Base-by-base conservation (phyloP, 2,797 vertebrate species). In the Sphaeramia orbicularis region DNA sequence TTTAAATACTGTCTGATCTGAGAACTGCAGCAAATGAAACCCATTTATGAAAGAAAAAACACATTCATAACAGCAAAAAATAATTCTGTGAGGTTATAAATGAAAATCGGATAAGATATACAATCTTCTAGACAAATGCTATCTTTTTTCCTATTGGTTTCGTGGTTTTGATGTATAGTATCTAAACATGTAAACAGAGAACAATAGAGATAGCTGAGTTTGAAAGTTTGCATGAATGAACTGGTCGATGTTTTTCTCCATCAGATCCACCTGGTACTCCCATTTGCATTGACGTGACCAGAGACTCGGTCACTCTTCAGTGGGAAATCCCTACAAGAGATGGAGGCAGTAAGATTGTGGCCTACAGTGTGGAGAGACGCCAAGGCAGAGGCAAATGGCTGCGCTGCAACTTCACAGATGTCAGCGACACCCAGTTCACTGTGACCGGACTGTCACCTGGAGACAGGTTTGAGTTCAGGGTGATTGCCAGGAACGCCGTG, bases 261-360 rank as follows among this genome's bases (percentile, higher is more conserved):
- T 58, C 76, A 99, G 98, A 99, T 84, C 98, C 98, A 70, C 98
- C 98, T 84, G 97, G 97, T 63, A 99, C 90, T 54, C 98, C 97
- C 45, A 95, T 96, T 83, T 98, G 97, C 78, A 99, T 99, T 42
- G 98, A 99, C 85, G 94, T 97, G 58, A 99, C 98, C 68, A 95
- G 98, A 84, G 97, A 99, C 91, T 97, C 98, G 30, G 95, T 99
- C 80, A 98, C 98, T 24, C 93, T 99, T 62, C 96, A 96, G 53
- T 99, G 98, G 98, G 96, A 94, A 0, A 81, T 96, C 6, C 98
- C 98, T 0, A 81, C 96, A 71, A 96, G 93, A 72, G 98, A 99
- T 3, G 98, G 98, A 69, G 97, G 98, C 88, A 97, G 96, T 89
- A 99, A 92, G 90, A 98, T 99, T 75, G 98, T 99, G 44, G 98